Evolutionary conservation across 1,140 invertebrate species (phyloP), one percentile per base, ranked within the genome.

Genomic region (Chironomus striatipennis): DNA sequence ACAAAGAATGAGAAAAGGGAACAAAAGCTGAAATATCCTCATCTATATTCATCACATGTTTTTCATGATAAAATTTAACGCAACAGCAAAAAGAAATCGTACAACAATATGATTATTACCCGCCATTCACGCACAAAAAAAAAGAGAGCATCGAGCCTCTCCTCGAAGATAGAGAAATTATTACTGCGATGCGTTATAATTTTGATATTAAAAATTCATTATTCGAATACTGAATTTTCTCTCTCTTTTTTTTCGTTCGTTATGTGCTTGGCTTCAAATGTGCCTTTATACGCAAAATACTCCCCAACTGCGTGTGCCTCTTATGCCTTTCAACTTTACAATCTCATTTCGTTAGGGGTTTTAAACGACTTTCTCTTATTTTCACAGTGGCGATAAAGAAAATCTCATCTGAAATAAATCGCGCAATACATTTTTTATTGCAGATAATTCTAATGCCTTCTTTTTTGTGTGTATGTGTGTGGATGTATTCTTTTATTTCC

Each of bases 171-270:
- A 70, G 65, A 70, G 65, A 70, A 70, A 70, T 70, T 70, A 70
- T 70, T 70, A 70, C 65, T 21, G 65, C 17, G 20, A 70, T 70
- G 65, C 65, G 65, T 70, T 70, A 70, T 70, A 70, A 70, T 70
- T 70, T 70, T 70, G 65, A 70, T 70, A 70, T 70, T 70, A 70
- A 70, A 70, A 70, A 70, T 70, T 70, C 65, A 70, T 70, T 70
- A 70, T 70, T 70, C 20, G 47, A 57, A 57, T n/a, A 57, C 12
- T 57, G 47, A 57, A 9, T 70, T 70, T 70, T n/a, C 18, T n/a
- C n/a, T n/a, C n/a, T n/a, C n/a, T n/a, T n/a, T n/a, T n/a, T n/a
- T n/a, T n/a, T n/a, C n/a, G 6, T 18, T 18, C 17, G 20, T 34
- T 34, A 34, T 34, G 24, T 34, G 24, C 24, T 34, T 34, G 24